Percentiles rank a stretch among this genome's conserved stretches.
Evolutionary conservation across 2,888 invertebrate species (phyloP).

Genomic region (Furcula furcula): DNA sequence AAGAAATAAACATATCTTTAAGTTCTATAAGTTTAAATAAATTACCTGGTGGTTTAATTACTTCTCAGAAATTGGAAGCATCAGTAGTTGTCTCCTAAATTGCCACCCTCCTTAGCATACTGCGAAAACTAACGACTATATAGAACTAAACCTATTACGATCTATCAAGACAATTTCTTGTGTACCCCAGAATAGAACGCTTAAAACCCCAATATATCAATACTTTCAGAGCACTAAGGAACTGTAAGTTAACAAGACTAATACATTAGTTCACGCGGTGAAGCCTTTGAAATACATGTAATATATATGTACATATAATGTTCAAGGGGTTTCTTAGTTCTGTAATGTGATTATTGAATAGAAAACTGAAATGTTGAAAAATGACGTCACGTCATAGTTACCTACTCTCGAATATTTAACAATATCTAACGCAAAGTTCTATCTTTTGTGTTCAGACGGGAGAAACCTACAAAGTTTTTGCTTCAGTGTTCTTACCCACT

Average conservation of each 20-base stretch:
- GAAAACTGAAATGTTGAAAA: too few relatives aligned
- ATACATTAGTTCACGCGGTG: slow-evolving; percentile 31
- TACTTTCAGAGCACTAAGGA: slow-evolving; percentile 13
- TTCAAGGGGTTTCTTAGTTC: slow-evolving; percentile 5
- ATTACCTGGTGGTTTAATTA: too few relatives aligned
- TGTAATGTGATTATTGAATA: slow-evolving; percentile 26
- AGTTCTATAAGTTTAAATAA: too few relatives aligned
- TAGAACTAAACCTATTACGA: background rate
- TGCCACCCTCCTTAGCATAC: background rate
- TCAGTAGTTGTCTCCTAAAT: background rate
- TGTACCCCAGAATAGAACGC: background rate
- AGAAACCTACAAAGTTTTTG: too few relatives aligned
- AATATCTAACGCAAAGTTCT: too few relatives aligned
- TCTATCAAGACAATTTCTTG: background rate
- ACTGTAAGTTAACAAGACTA: slow-evolving; percentile 28
- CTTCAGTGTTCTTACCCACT: too few relatives aligned
- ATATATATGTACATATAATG: slow-evolving; percentile 7
- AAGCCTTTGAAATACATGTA: slow-evolving; percentile 26
- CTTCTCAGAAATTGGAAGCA: too few relatives aligned
- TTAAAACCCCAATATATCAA: slow-evolving; percentile 9
- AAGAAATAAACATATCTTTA: too few relatives aligned
- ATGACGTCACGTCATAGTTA: slow-evolving; percentile 5
- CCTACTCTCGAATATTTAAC: too few relatives aligned
- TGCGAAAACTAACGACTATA: background rate
- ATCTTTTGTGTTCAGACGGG: too few relatives aligned